Percentiles rank a stretch among this genome's conserved stretches.
Evolutionary conservation across 2,113 vertebrate species (phyloP).

Genomic region (Nicator chloris): DNA sequence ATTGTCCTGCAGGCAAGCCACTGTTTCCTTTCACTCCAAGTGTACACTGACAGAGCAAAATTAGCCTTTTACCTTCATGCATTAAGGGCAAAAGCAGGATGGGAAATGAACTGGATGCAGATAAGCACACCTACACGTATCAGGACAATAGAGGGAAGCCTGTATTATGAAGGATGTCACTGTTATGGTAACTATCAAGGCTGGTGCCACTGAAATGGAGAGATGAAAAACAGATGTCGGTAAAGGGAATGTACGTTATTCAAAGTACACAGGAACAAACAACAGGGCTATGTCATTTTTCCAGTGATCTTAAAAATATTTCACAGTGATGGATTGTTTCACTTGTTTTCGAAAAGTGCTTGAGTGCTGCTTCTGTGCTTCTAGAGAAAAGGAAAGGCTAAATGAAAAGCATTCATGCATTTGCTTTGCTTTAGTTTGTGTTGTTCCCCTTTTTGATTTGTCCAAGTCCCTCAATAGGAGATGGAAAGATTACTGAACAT

Average conservation of each 20-base stretch:
- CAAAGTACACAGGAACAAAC: conserved; percentile 27
- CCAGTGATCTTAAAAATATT: neutral
- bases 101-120: neutral
- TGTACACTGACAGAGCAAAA: neutral
- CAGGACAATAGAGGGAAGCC: conserved; percentile 46
- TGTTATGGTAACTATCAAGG: conserved; percentile 30
- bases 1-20: neutral
- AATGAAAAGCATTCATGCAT: neutral
- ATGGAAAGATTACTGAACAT: neutral
- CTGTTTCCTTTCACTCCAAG: neutral
- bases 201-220: conserved; percentile 15
- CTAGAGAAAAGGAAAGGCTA: neutral
- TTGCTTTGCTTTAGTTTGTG: neutral
- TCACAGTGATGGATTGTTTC: neutral
- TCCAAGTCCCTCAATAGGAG: neutral
- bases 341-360: neutral
- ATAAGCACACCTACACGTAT: neutral
- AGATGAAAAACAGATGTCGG: conserved; percentile 48
- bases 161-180: neutral
- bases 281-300: neutral
- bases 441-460: neutral
- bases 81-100: neutral
- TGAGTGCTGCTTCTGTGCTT: neutral
- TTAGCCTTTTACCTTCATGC: neutral
- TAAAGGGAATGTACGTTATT: neutral